Evolutionary conservation across 2,888 invertebrate genomes (phyloP), one percentile per base, ranked within the genome.

Genomic region (Amiota minor): DNA sequence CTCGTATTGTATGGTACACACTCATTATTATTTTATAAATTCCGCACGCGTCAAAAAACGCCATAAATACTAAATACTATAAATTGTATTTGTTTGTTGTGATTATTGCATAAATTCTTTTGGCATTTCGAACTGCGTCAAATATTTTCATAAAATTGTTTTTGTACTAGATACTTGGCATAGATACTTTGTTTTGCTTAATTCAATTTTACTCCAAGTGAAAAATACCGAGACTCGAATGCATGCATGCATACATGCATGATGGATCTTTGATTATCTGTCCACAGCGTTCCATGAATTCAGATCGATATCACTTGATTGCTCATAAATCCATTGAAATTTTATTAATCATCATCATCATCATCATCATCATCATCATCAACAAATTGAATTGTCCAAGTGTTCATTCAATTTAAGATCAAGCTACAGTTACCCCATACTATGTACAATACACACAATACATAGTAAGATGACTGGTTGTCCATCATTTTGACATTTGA

Each of bases 11-110:
- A n/a, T 50, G 12, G 1, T 16, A 68, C 23, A 6, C 16, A 64
- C 55, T 20, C 14, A 64, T 71, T 62, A 71, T 23, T 14, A 23
- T 23, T 68, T 68, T 68, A 68, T 23, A 53, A 49, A 68, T 68
- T 68, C 67, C 50, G 46, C 45, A 46, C 67, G 67, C 67, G 46
- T 53, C 67, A 50, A n/a, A n/a, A 20, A 50, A 53, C 35, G 23
- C 67, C 67, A 68, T 68, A 53, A 68, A 53, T 9, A 46, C 47
- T 65, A 59, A 18, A 23, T 59, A 59, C 23, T 59, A 59, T n/a
- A 59, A 14, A 53, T n/a, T 53, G 16, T 53, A 6, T 23, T 45
- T 47, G 16, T 65, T 18, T 59, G 11, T 9, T 18, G 11, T 59
- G 23, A 35, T n/a, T 45, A 62, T 62, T 62, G 62, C 62, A 35